Evolutionary conservation across 1,140 invertebrate species (phyloP).

Genomic region (Ceratina japonica): DNA sequence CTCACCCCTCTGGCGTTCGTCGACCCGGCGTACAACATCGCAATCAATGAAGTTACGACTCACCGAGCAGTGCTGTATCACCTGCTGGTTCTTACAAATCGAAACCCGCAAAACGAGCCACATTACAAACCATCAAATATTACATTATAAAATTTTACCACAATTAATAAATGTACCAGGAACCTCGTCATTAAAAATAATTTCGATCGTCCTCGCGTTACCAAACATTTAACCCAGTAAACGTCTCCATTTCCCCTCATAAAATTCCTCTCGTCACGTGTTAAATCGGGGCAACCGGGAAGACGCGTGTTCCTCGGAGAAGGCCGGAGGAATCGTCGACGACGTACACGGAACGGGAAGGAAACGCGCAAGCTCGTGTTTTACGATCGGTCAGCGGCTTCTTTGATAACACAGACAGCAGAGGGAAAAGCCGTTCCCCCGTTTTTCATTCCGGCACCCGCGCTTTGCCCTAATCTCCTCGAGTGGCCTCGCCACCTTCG

Average conservation of each 20-base stretch:
- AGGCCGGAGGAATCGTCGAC: constrained; percentile 32
- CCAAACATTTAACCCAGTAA: too few species aligned
- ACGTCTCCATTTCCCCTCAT: too few species aligned
- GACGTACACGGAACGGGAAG: constrained; percentile 3
- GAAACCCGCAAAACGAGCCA: background rate
- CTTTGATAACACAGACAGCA: constrained; percentile 35
- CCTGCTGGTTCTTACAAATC: background rate
- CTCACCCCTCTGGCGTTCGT: constrained; percentile 43
- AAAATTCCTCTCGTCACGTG: too few species aligned
- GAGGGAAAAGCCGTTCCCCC: background rate
- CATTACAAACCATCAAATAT: background rate
- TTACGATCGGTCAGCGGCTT: constrained; percentile 47
- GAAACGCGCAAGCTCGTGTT: constrained; percentile 48
- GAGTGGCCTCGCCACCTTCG: constrained; percentile 3
- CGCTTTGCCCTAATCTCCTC: constrained; percentile 11
- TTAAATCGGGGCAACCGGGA: background rate
- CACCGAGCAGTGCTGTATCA: constrained; percentile 74
- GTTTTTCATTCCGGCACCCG: constrained; percentile 1
- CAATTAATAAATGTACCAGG: too few species aligned
- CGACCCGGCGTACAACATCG: constrained; percentile 72
- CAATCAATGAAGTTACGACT: constrained; percentile 79
- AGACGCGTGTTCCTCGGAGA: background rate
- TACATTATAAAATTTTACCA: too few species aligned
- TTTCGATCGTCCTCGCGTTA: too few species aligned
- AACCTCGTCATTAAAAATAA: too few species aligned